phyloP scores from a whole-genome alignment of 2,113 vertebrate genomes.

The Periophthalmodon schlosseri region DNA sequence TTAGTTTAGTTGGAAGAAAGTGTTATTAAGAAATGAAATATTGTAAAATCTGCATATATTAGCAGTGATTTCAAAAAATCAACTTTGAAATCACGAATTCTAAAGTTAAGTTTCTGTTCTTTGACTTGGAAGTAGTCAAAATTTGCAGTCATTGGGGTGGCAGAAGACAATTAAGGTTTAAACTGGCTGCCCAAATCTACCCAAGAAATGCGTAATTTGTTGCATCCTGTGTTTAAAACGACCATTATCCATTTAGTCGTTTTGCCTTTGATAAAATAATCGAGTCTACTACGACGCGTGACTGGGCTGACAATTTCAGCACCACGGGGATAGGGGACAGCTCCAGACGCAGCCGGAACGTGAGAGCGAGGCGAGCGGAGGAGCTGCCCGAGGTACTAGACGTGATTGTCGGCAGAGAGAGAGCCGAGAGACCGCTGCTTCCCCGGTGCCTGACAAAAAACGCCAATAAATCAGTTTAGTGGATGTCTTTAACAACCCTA shows the following conservation, averaged over 20 bases:
- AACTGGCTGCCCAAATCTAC: not conserved
- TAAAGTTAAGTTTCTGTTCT: conserved; percentile 20
- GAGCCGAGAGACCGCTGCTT: not conserved
- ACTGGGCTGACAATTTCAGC: conserved; percentile 63
- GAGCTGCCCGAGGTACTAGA: conserved; percentile 61
- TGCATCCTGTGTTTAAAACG: not conserved
- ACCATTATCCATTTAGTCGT: not conserved
- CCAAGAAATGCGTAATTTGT: not conserved
- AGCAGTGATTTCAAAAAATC: conserved; percentile 14
- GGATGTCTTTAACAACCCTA: not conserved
- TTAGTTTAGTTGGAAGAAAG: not conserved
- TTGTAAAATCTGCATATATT: not conserved
- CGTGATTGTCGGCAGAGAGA: not conserved
- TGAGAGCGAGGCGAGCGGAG: conserved; percentile 37
- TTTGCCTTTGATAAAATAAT: conserved; percentile 12
- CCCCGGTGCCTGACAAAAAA: not conserved
- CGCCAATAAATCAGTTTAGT: conserved; percentile 3
- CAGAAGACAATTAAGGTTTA: not conserved
- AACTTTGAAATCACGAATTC: conserved; percentile 27
- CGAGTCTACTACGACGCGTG: conserved; percentile 18
- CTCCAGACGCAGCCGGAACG: conserved; percentile 57
- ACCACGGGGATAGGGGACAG: conserved; percentile 66
- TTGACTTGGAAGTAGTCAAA: not conserved
- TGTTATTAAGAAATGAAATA: not conserved
- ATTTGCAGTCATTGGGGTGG: not conserved